Percentiles rank a stretch among this genome's conserved stretches.
Conservation (phyloP, 2,888 invertebrate genomes). For the Nomada hirtipes region DNA sequence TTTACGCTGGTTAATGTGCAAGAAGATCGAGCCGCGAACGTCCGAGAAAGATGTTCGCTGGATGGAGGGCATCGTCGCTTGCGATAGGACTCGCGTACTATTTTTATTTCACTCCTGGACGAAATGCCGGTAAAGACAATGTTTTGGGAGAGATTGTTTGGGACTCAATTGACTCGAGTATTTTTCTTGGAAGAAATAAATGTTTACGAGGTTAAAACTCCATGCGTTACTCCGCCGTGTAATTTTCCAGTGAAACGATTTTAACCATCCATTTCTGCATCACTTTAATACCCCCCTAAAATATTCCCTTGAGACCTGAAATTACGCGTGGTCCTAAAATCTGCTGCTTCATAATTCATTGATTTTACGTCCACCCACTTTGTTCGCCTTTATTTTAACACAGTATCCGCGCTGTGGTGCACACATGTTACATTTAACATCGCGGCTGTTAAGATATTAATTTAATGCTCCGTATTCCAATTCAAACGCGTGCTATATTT, state of each 20-base stretch:
- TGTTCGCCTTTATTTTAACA: conserved; percentile 12
- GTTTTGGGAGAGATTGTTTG: neutral
- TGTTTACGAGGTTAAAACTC: too few species aligned
- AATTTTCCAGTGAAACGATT: neutral
- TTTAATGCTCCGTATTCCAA: neutral
- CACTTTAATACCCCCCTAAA: neutral
- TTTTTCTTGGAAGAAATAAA: too few species aligned
- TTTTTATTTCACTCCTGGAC: neutral
- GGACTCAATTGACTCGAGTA: neutral
- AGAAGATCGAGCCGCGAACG: neutral
- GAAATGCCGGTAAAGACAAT: neutral
- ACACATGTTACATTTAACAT: neutral
- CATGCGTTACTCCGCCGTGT: neutral
- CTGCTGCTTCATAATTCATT: conserved; percentile 8
- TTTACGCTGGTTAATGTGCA: conserved; percentile 8
- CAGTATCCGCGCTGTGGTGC: neutral
- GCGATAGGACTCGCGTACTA: neutral
- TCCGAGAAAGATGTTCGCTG: neutral
- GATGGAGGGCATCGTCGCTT: neutral
- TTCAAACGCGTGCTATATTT: neutral
- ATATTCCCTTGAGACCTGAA: neutral
- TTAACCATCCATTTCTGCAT: neutral
- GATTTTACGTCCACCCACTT: neutral
- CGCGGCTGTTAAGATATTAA: neutral
- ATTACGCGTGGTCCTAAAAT: neutral